Evolutionary conservation across 2,888 invertebrate species (phyloP).

Genomic region (Chrysolina americana): DNA sequence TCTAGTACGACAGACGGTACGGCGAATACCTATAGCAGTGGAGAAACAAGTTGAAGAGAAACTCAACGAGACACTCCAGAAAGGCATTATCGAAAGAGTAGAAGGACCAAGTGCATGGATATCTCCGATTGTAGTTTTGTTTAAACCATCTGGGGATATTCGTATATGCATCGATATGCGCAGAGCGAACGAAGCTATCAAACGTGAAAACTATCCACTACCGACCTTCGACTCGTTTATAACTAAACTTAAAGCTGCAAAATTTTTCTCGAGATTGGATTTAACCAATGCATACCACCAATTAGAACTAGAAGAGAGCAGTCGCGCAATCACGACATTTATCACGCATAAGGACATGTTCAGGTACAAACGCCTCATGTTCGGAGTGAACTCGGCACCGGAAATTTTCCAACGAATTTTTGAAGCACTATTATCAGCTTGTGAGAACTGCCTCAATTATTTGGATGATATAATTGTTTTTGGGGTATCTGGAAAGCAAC

Average conservation of each 20-base stretch:
- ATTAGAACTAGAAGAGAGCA: constrained; percentile 21
- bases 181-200: background rate
- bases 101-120: too few relatives aligned
- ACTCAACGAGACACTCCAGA: constrained; percentile 48
- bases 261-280: constrained; percentile 54
- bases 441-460: constrained; percentile 58
- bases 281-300: constrained; percentile 27
- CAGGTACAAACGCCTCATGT: constrained; percentile 62
- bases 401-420: constrained; percentile 58
- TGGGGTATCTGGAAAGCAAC: too few relatives aligned
- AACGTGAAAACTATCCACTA: constrained; percentile 53
- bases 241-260: constrained; percentile 55
- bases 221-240: constrained; percentile 55
- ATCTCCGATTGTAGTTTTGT: too few relatives aligned
- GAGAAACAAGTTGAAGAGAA: constrained; percentile 44
- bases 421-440: constrained; percentile 57
- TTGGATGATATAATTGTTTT: constrained; percentile 57
- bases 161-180: too few relatives aligned
- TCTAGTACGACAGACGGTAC: too few relatives aligned
- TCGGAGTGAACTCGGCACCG: constrained; percentile 62
- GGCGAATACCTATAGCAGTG: too few relatives aligned
- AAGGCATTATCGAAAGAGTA: constrained; percentile 55
- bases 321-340: constrained; percentile 48
- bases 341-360: constrained; percentile 52
- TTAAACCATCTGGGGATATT: too few relatives aligned